Conservation (phyloP, 2,113 vertebrate species). For the Campylomormyrus numenius region DNA sequence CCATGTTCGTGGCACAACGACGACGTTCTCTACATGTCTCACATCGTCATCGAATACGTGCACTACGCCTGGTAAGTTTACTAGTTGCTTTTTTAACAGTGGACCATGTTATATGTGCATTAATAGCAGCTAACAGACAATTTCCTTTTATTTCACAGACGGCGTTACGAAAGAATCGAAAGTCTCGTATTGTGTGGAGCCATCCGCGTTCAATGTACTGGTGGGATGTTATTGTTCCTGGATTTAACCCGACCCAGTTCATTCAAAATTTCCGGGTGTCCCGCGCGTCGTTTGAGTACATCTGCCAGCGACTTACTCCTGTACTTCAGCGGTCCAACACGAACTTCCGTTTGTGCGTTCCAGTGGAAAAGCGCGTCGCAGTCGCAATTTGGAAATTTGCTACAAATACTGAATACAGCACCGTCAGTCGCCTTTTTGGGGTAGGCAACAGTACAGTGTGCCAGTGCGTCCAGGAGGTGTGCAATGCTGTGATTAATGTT, state of each 20-base stretch:
- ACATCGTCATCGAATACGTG: background rate
- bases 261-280: background rate
- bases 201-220: conserved; percentile 16
- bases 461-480: background rate
- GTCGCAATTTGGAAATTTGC: conserved; percentile 29
- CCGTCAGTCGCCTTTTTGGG: conserved; percentile 20
- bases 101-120: background rate
- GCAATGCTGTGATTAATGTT: background rate
- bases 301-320: background rate
- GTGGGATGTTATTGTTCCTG: conserved; percentile 21
- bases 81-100: background rate
- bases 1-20: background rate
- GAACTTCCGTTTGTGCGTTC: conserved; percentile 26
- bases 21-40: background rate
- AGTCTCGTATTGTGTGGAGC: background rate
- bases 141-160: background rate
- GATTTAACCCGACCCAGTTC: background rate
- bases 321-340: conserved; percentile 13
- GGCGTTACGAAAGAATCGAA: background rate
- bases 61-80: background rate
- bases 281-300: background rate
- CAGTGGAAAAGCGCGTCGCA: conserved; percentile 21
- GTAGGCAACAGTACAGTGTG: conserved; percentile 25
- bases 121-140: background rate
- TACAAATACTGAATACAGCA: conserved; percentile 21